Evolutionary conservation across 1,140 invertebrate species (phyloP).

Genomic region (Rhopalosiphum padi): DNA sequence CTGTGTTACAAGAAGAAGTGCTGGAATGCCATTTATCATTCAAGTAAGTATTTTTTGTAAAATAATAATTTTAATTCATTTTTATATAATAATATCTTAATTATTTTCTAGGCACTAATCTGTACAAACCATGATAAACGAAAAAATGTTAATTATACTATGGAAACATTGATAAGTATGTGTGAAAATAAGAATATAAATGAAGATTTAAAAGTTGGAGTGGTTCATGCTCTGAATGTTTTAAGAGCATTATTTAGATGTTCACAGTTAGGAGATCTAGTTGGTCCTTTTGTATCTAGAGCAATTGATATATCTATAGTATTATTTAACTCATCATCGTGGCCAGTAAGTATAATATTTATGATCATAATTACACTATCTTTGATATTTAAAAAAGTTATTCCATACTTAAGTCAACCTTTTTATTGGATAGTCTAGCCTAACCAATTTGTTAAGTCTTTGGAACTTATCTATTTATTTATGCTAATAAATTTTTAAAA

Average conservation of each 20-base stretch:
- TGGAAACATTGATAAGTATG: slow-evolving; percentile 69
- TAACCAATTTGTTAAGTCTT: background rate
- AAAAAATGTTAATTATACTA: slow-evolving; percentile 68
- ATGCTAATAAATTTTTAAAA: background rate
- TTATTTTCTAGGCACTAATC: slow-evolving; percentile 71
- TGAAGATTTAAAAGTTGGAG: slow-evolving; percentile 64
- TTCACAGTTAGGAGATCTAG: slow-evolving; percentile 75
- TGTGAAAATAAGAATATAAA: slow-evolving; percentile 65
- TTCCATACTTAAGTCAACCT: background rate
- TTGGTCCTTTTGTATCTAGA: slow-evolving; percentile 73
- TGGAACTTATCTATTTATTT: background rate
- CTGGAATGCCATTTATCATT: slow-evolving; percentile 89
- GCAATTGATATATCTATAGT: slow-evolving; percentile 73
- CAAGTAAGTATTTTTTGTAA: slow-evolving; percentile 66
- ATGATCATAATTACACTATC: background rate
- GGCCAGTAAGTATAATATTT: slow-evolving; percentile 72
- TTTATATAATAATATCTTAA: slow-evolving; percentile 56
- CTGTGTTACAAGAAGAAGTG: slow-evolving; percentile 86
- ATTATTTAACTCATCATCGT: slow-evolving; percentile 77
- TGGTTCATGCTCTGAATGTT: slow-evolving; percentile 87
- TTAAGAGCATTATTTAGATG: slow-evolving; percentile 81
- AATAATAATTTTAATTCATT: background rate
- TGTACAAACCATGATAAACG: slow-evolving; percentile 72
- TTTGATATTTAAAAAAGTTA: background rate
- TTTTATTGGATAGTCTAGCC: background rate